Evolutionary conservation across 2,113 vertebrate species (phyloP).

Genomic region (Ornithorhynchus anatinus): DNA sequence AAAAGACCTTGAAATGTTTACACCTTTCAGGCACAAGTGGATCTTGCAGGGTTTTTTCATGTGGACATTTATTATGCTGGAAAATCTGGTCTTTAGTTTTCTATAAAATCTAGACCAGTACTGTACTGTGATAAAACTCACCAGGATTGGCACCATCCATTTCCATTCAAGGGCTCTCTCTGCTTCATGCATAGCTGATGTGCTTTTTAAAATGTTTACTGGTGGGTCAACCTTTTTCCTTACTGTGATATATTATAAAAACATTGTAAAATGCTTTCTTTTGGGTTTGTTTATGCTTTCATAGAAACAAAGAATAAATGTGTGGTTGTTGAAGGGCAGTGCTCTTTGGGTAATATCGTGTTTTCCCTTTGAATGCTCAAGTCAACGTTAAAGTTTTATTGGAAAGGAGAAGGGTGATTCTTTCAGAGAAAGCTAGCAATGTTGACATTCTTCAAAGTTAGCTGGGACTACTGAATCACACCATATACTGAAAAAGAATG

Average conservation of each 20-base stretch:
- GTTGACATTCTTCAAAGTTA: too few species aligned
- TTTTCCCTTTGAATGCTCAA: background rate
- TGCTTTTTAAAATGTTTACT: background rate
- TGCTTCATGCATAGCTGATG: background rate
- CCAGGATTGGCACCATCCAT: background rate
- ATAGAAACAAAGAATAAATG: background rate
- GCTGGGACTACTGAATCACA: background rate
- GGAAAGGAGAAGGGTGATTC: too few species aligned
- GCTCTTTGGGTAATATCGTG: background rate
- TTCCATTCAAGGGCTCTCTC: background rate
- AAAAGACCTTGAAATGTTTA: too few species aligned
- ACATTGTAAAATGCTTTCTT: constrained; percentile 22
- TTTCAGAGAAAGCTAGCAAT: too few species aligned
- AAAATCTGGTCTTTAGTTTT: too few species aligned
- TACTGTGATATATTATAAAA: background rate
- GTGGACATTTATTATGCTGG: too few species aligned
- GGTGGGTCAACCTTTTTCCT: background rate
- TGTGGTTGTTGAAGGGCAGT: background rate
- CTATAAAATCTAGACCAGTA: background rate
- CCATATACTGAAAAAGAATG: background rate
- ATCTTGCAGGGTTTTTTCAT: too few species aligned
- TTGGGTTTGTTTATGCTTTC: background rate
- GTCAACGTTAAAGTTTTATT: background rate
- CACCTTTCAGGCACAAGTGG: too few species aligned
- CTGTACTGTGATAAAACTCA: background rate